phyloP scores from a whole-genome alignment of 1,140 invertebrate genomes.

The Penaeus japonicus region DNA sequence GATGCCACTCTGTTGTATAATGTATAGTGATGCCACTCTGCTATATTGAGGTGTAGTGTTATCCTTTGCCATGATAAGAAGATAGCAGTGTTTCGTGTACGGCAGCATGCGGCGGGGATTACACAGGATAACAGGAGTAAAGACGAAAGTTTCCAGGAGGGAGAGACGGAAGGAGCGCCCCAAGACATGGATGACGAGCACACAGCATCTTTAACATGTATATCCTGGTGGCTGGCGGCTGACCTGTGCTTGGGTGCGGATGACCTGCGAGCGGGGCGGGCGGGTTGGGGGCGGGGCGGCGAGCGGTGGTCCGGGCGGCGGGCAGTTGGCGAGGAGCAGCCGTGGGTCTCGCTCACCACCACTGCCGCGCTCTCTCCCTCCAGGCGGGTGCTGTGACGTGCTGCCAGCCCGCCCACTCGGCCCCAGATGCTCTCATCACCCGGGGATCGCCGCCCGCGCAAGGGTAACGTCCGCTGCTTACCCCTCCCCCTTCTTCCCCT shows the following conservation, averaged over 20 bases:
- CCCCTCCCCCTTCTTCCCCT: no score
- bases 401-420: neutral
- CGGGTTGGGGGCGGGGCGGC: slow-evolving; percentile 11
- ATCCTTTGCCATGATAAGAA: no score
- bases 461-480: no score
- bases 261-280: neutral
- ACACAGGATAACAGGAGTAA: no score
- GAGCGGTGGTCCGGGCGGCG: slow-evolving; percentile 7
- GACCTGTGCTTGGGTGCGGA: neutral
- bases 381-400: slow-evolving; percentile 19
- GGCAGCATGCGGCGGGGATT: no score
- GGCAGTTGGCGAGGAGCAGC: slow-evolving; percentile 1
- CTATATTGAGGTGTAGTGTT: no score
- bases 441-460: no score
- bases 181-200: neutral
- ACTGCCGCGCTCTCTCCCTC: neutral
- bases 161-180: neutral
- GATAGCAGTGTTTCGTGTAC: no score
- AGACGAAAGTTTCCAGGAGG: neutral
- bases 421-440: no score
- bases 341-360: slow-evolving; percentile 14
- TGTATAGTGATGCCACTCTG: no score
- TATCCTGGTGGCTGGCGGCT: neutral
- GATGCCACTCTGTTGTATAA: no score
- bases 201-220: neutral